Percentiles rank a stretch among this genome's conserved stretches.
phyloP scores from a whole-genome alignment of 2,888 invertebrate species.

The Heteropelma amictum region DNA sequence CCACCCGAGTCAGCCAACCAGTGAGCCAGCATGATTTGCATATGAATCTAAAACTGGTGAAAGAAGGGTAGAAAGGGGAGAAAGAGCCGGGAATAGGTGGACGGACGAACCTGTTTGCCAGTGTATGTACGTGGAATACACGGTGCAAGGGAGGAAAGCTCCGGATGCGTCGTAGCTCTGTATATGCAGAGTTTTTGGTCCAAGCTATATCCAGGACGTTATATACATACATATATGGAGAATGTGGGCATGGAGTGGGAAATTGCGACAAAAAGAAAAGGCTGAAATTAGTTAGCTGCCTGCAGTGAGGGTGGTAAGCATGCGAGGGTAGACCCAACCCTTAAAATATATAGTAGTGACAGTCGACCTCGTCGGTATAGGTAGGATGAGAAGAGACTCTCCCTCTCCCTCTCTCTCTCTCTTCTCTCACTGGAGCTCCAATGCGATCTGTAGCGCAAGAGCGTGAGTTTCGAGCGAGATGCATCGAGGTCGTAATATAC shows the following conservation, averaged over 20 bases:
- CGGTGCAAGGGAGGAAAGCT: constrained; percentile 31
- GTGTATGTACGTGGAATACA: constrained; percentile 9
- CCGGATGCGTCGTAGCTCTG: constrained; percentile 3
- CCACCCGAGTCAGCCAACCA: constrained; percentile 39
- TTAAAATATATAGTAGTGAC: constrained; percentile 61
- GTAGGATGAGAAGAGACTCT: constrained; percentile 14
- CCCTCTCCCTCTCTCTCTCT: no score
- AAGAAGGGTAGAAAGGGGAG: constrained; percentile 9
- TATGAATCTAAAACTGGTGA: constrained; percentile 69
- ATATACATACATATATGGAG: no score
- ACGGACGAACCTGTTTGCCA: constrained; percentile 27
- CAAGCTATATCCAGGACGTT: constrained; percentile 31
- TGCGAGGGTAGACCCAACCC: constrained; percentile 32
- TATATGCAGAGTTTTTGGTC: constrained; percentile 41
- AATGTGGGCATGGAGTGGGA: constrained; percentile 19
- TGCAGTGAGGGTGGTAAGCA: constrained; percentile 45
- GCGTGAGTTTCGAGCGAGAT: constrained; percentile 4
- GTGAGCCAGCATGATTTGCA: constrained; percentile 65
- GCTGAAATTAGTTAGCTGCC: constrained; percentile 51
- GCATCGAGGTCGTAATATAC: constrained; percentile 14
- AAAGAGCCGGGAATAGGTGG: constrained; percentile 26
- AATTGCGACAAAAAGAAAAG: constrained; percentile 50
- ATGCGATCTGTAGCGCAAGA: neutral
- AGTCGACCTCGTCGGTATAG: constrained; percentile 53
- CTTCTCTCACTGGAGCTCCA: neutral